Conservation (phyloP, 2,888 invertebrate species). For the Pogonocherus hispidulus region DNA sequence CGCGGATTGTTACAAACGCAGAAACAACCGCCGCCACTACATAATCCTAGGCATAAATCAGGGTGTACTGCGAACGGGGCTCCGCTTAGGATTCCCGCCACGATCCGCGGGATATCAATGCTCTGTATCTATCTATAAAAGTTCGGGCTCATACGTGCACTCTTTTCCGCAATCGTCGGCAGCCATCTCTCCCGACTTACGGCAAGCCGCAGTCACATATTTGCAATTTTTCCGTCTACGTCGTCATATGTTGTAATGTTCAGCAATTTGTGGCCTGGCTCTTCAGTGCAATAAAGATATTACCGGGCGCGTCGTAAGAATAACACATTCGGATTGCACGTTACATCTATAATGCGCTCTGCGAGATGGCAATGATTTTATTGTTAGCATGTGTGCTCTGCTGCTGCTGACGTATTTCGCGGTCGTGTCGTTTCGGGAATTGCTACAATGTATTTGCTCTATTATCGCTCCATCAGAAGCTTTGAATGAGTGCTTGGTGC, state of each 20-base stretch:
- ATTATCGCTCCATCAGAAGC: neutral
- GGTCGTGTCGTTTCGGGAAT: neutral
- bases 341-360: slow-evolving; percentile 40
- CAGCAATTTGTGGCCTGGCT: slow-evolving; percentile 62
- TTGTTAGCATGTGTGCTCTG: slow-evolving; percentile 29
- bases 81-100: slow-evolving; percentile 25
- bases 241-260: slow-evolving; percentile 63
- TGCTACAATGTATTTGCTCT: neutral
- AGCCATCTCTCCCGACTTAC: slow-evolving; percentile 53
- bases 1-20: too few species aligned
- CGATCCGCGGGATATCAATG: slow-evolving; percentile 42
- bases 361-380: slow-evolving; percentile 40
- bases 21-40: too few species aligned
- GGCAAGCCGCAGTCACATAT: slow-evolving; percentile 59
- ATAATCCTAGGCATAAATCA: too few species aligned
- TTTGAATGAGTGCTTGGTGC: too few species aligned
- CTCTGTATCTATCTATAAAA: slow-evolving; percentile 57
- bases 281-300: slow-evolving; percentile 64
- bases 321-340: slow-evolving; percentile 55
- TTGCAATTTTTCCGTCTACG: slow-evolving; percentile 64
- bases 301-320: slow-evolving; percentile 58
- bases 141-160: slow-evolving; percentile 57
- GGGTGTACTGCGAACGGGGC: neutral
- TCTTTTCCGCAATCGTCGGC: slow-evolving; percentile 54
- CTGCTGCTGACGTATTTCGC: neutral